Evolutionary conservation across 2,797 vertebrate genomes (phyloP).

Genomic region (Steatocranus sp.): DNA sequence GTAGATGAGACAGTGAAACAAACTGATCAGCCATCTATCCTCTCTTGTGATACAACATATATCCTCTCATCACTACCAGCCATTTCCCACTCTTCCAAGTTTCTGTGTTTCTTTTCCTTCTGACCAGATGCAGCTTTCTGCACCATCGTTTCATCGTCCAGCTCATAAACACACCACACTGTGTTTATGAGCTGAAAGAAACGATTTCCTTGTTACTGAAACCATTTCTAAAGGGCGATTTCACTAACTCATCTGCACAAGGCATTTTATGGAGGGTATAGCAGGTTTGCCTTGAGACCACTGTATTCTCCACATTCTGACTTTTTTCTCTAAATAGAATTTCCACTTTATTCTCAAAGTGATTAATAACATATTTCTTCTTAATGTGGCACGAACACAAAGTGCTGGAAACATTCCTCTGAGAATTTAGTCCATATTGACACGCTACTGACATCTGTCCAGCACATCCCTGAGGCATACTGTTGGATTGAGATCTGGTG

Average conservation of each 20-base stretch:
- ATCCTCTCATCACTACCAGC: not conserved
- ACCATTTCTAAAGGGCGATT: not conserved
- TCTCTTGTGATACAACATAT: not conserved
- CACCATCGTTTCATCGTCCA: not conserved
- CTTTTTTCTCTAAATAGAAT: not conserved
- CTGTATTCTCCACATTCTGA: not conserved
- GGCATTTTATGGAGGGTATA: not conserved
- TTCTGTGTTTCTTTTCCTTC: not conserved
- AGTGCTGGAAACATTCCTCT: not conserved
- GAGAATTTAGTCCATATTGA: not conserved
- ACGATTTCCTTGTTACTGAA: not conserved
- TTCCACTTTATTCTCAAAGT: not conserved
- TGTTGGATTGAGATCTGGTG: not conserved
- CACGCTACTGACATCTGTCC: not conserved
- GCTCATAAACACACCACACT: not conserved
- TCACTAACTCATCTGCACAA: not conserved
- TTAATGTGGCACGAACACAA: fast-evolving
- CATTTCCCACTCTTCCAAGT: not conserved
- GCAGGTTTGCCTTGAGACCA: not conserved
- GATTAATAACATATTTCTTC: fast-evolving
- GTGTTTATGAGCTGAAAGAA: not conserved
- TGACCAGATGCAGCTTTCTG: not conserved
- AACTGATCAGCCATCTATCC: not conserved
- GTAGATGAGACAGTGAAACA: not conserved
- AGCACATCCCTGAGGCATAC: not conserved